phyloP scores from a whole-genome alignment of 2,888 invertebrate genomes.

The Nysson spinosus region DNA sequence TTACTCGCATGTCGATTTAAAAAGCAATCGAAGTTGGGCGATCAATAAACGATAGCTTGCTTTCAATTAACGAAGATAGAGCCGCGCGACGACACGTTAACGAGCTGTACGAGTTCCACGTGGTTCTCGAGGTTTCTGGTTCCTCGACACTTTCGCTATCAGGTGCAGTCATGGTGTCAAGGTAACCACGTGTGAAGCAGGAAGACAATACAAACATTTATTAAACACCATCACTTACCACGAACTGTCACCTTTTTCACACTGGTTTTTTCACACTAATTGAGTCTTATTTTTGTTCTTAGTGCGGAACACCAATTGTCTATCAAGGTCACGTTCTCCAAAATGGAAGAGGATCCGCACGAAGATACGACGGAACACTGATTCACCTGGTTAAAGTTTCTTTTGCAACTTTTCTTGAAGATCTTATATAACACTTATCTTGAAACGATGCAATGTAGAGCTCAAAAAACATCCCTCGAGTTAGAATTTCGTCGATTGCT shows the following conservation, averaged over 20 bases:
- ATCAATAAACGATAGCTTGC: background rate
- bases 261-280: background rate
- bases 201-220: conserved; percentile 2
- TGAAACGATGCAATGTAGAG: too few relatives aligned
- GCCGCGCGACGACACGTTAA: conserved; percentile 33
- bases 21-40: conserved; percentile 2
- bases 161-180: conserved; percentile 35
- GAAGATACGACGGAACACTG: too few relatives aligned
- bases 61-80: conserved; percentile 33
- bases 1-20: conserved; percentile 11
- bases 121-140: conserved; percentile 18
- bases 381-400: too few relatives aligned
- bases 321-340: too few relatives aligned
- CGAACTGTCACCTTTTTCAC: conserved; percentile 1
- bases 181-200: conserved; percentile 45
- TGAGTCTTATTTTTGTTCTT: background rate
- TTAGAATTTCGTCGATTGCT: too few relatives aligned
- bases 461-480: too few relatives aligned
- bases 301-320: background rate
- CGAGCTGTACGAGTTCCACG: conserved; percentile 32
- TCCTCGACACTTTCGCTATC: conserved; percentile 28
- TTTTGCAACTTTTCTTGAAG: too few relatives aligned
- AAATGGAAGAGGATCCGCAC: too few relatives aligned
- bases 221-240: background rate
- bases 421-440: too few relatives aligned